phyloP scores from a whole-genome alignment of 2,888 invertebrate genomes.

The Philopedon plagiatum region DNA sequence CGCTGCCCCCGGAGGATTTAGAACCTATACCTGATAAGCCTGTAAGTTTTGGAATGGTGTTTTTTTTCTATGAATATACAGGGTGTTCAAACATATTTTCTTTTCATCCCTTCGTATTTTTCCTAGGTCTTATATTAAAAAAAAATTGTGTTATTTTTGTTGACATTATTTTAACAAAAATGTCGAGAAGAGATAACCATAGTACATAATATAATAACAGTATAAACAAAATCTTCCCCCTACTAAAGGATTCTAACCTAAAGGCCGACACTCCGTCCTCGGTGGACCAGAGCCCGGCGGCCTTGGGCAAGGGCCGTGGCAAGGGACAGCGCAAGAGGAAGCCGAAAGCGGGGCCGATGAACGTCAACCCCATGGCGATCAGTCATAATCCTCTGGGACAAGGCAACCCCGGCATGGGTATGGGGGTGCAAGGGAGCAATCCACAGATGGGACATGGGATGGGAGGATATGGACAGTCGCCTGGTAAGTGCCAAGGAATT shows the following conservation, averaged over 20 bases:
- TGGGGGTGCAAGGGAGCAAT: slow-evolving; percentile 59
- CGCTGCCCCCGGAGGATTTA: slow-evolving; percentile 90
- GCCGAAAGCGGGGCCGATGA: slow-evolving; percentile 66
- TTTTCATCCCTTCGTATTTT: no score
- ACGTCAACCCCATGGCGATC: slow-evolving; percentile 58
- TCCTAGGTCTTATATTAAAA: neutral
- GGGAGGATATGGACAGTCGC: slow-evolving; percentile 58
- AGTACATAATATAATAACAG: no score
- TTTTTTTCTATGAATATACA: no score
- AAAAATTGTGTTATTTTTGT: no score
- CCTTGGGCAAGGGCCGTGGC: slow-evolving; percentile 70
- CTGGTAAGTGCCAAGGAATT: slow-evolving; percentile 42
- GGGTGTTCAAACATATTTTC: no score
- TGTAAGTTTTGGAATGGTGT: slow-evolving; percentile 66
- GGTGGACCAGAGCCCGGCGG: slow-evolving; percentile 76
- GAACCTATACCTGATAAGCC: slow-evolving; percentile 84
- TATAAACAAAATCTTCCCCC: slow-evolving; percentile 7
- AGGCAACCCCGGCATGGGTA: slow-evolving; percentile 50
- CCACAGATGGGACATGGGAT: slow-evolving; percentile 64
- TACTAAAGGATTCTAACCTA: slow-evolving; percentile 72
- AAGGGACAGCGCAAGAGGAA: slow-evolving; percentile 72
- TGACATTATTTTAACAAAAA: no score
- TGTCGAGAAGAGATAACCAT: no score
- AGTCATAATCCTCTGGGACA: slow-evolving; percentile 60
- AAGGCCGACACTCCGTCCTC: slow-evolving; percentile 80